A percentile compares a stretch with the other conserved stretches of the same genome.
Conservation (phyloP, 2,797 vertebrate genomes). For the Halcyon smyrnensis region DNA sequence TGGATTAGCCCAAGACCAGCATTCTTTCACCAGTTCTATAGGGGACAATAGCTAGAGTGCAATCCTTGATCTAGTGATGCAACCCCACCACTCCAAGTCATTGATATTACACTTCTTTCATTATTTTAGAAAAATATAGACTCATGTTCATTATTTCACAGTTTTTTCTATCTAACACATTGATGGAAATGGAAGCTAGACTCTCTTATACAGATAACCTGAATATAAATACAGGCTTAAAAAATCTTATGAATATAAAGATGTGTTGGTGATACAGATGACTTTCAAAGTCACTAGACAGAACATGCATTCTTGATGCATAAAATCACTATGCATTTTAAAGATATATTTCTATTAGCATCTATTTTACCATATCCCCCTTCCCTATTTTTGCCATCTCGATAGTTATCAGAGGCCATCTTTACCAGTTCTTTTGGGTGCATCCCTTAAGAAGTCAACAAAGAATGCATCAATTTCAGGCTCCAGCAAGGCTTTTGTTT, state of each 20-base stretch:
- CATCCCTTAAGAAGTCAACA: conserved; percentile 93
- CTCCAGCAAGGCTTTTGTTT: conserved; percentile 74
- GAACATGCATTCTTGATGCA: background rate
- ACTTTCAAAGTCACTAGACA: background rate
- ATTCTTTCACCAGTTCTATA: background rate
- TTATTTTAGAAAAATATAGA: background rate
- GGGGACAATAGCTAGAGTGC: background rate
- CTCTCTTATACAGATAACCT: background rate
- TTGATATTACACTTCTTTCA: background rate
- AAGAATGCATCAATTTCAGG: conserved; percentile 84
- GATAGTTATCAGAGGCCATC: background rate
- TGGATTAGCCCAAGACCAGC: background rate
- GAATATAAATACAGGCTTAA: background rate
- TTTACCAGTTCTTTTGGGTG: conserved; percentile 89
- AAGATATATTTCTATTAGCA: background rate
- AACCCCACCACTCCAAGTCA: background rate
- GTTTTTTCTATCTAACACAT: background rate
- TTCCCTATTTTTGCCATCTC: background rate
- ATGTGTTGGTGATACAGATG: background rate
- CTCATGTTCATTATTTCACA: background rate
- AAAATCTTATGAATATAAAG: background rate
- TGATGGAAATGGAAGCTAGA: background rate
- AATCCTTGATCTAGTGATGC: background rate
- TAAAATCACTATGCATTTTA: background rate
- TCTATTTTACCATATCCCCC: background rate